These are phyloP conservation scores for Galaxea fascicularis DNA, from an alignment of 92 coral and sea anemone species.

Conservation along the genomic window DNA sequence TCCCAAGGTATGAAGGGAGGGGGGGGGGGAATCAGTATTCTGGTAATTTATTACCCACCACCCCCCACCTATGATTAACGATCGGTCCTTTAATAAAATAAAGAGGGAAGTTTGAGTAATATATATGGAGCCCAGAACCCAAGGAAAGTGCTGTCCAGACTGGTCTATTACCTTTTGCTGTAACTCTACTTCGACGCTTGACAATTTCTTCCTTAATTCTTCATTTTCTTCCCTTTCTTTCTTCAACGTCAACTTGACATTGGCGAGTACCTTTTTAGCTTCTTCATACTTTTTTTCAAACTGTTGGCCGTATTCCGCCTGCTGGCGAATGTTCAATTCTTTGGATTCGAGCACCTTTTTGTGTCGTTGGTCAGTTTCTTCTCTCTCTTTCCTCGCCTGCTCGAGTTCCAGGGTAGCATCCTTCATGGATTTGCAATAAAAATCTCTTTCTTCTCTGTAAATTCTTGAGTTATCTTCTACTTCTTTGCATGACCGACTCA, in stretches of 20 bases:
- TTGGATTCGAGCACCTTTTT: constrained; percentile 37
- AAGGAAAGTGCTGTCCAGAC: too few species aligned
- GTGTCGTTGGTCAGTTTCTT: constrained; percentile 20
- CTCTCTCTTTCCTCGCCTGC: constrained; percentile 7
- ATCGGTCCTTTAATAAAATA: too few species aligned
- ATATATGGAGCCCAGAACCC: not conserved
- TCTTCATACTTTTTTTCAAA: constrained; percentile 63
- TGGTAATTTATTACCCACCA: too few species aligned
- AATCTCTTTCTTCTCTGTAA: constrained; percentile 44
- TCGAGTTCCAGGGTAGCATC: constrained; percentile 30
- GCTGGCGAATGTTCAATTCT: constrained; percentile 38
- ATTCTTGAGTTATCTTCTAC: constrained; percentile 50
- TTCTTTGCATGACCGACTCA: constrained; percentile 55
- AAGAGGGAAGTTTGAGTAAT: too few species aligned
- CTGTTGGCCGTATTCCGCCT: constrained; percentile 43
- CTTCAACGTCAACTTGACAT: constrained; percentile 14
- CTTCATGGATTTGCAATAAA: constrained; percentile 17
- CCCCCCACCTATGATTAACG: too few species aligned
- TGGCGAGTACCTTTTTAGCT: constrained; percentile 35
- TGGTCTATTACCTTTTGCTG: constrained; percentile 33
- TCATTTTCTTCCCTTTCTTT: constrained; percentile 30
- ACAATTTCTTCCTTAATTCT: constrained; percentile 23
- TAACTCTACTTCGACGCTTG: constrained; percentile 13
- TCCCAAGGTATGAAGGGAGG: too few species aligned
- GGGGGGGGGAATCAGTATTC: too few species aligned